These are phyloP conservation scores for Hoplostethus mediterraneus DNA, from an alignment of 2,797 vertebrate species.

Conservation along the genomic window DNA sequence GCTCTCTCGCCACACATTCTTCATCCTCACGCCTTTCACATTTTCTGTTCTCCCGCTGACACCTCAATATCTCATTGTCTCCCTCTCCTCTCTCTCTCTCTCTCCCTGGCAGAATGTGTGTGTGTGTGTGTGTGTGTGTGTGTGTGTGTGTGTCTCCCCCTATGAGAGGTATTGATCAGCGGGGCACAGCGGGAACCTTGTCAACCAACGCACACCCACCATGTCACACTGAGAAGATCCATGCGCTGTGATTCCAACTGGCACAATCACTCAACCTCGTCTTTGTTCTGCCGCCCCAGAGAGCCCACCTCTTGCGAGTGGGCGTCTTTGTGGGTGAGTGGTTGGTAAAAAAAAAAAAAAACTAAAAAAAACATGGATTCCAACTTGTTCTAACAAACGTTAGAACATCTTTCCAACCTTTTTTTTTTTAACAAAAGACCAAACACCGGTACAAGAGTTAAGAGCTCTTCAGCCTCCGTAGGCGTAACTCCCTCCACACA, in stretches of 20 bases:
- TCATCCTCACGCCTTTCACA: conserved; percentile 31
- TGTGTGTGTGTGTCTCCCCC: conserved; percentile 3
- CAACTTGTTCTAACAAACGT: conserved; percentile 36
- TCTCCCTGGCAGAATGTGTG: conserved; percentile 11
- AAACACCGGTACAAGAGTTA: conserved; percentile 8
- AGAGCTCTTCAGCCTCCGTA: conserved; percentile 7
- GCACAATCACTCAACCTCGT: neutral
- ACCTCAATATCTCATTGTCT: conserved; percentile 41
- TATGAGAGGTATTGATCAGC: conserved; percentile 10
- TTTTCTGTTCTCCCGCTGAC: conserved; percentile 27
- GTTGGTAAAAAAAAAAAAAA: no score
- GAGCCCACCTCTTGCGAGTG: conserved; percentile 14
- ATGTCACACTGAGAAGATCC: conserved; percentile 8
- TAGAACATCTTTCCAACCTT: neutral
- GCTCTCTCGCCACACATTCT: conserved; percentile 33
- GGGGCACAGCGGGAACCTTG: conserved; percentile 32
- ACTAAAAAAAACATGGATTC: neutral
- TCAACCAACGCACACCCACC: conserved; percentile 11
- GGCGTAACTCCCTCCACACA: neutral
- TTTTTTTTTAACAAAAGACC: conserved; percentile 4
- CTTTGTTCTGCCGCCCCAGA: conserved; percentile 1
- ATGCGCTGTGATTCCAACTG: conserved; percentile 7
- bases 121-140: conserved; percentile 7
- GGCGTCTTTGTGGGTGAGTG: neutral
- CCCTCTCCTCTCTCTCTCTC: conserved; percentile 25